Conservation (phyloP, 2,113 vertebrate species). For the Morone chrysops region DNA sequence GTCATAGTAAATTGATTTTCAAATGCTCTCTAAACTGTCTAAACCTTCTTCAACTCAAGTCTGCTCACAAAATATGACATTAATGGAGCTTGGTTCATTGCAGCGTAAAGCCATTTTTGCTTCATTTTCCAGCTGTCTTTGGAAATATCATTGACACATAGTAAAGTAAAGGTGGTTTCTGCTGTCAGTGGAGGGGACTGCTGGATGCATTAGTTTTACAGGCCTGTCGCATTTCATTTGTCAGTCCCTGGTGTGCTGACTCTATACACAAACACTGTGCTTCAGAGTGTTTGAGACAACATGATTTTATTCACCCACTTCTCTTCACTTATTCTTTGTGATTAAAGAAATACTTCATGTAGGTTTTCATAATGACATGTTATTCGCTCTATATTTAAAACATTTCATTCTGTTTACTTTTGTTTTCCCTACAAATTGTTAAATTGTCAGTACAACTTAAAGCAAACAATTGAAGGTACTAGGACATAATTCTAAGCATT, state of each 20-base stretch:
- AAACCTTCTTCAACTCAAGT: slow-evolving; percentile 18
- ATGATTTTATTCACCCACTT: slow-evolving; percentile 5
- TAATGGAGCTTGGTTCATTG: slow-evolving; percentile 52
- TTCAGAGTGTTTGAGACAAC: slow-evolving; percentile 13
- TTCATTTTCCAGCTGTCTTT: slow-evolving; percentile 68
- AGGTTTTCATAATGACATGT: background rate
- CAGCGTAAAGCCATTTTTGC: slow-evolving; percentile 37
- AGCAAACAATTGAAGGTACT: background rate
- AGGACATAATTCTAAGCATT: too few relatives aligned
- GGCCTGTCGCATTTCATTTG: slow-evolving; percentile 74
- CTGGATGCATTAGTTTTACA: slow-evolving; percentile 76
- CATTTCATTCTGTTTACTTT: background rate
- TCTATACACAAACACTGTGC: slow-evolving; percentile 28
- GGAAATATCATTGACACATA: slow-evolving; percentile 67
- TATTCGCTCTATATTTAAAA: background rate
- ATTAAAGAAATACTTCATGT: background rate
- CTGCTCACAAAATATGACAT: slow-evolving; percentile 47
- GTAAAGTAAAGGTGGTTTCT: slow-evolving; percentile 66
- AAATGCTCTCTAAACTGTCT: slow-evolving; percentile 28
- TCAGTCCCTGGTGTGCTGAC: slow-evolving; percentile 45
- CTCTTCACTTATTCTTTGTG: background rate
- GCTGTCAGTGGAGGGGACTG: slow-evolving; percentile 63
- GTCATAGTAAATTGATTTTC: slow-evolving; percentile 33
- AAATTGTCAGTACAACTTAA: background rate
- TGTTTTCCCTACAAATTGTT: background rate